Conservation (phyloP, 2,797 vertebrate genomes). For the Diplodus puntazzo region DNA sequence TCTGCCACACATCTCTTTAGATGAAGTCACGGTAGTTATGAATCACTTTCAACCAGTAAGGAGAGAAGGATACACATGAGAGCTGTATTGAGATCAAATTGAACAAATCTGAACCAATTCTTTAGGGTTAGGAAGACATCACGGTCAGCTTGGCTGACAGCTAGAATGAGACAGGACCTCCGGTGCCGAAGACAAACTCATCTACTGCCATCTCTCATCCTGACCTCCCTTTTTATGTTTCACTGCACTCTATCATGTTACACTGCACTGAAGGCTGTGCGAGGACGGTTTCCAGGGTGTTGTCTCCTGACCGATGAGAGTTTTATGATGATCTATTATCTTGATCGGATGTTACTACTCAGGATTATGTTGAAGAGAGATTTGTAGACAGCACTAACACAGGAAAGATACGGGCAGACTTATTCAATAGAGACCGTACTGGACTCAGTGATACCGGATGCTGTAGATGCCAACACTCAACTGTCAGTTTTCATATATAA, state of each 20-base stretch:
- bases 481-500: background rate
- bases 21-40: background rate
- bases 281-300: slow-evolving; percentile 8
- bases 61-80: background rate
- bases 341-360: slow-evolving; percentile 8
- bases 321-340: slow-evolving; percentile 7
- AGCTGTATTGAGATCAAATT: background rate
- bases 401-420: background rate
- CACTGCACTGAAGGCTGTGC: slow-evolving; percentile 21
- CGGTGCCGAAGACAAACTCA: slow-evolving; percentile 17
- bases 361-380: slow-evolving; percentile 17
- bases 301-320: slow-evolving; percentile 19
- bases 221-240: slow-evolving; percentile 41
- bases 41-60: background rate
- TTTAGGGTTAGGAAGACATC: background rate
- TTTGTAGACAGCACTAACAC: background rate
- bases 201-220: slow-evolving; percentile 4
- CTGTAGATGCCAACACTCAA: background rate
- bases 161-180: background rate
- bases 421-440: background rate
- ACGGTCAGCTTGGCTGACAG: background rate
- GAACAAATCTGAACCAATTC: background rate
- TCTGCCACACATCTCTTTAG: background rate
- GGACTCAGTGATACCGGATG: background rate
- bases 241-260: slow-evolving; percentile 30